Evolutionary conservation across 2,797 vertebrate species (phyloP).

Genomic region (Sebastolobus altivelis): DNA sequence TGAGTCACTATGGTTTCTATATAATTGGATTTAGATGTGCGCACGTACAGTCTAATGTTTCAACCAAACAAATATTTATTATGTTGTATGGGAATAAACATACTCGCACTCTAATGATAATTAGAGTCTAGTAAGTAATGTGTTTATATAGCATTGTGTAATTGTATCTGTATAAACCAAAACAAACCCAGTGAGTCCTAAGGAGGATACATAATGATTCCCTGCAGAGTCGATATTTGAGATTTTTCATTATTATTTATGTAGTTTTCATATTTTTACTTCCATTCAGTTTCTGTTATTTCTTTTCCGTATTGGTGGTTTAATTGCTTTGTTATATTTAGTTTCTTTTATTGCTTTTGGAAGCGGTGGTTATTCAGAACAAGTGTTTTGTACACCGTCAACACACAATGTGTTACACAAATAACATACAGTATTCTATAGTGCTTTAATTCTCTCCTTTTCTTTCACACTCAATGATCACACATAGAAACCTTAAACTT

Average conservation of each 20-base stretch:
- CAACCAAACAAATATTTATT: constrained; percentile 25
- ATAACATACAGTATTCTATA: neutral
- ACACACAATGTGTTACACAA: neutral
- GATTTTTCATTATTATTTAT: constrained; percentile 17
- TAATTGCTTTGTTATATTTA: constrained; percentile 14
- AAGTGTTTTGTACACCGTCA: neutral
- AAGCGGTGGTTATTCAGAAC: neutral
- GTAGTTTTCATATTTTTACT: constrained; percentile 11
- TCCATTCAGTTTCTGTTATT: neutral
- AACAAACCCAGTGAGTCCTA: constrained; percentile 20
- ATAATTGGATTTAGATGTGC: constrained; percentile 34
- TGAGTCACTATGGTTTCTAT: constrained; percentile 3
- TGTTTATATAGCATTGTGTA: constrained; percentile 39
- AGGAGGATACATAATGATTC: constrained; percentile 24
- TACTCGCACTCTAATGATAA: constrained; percentile 36
- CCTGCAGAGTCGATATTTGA: neutral
- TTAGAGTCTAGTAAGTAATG: constrained; percentile 42
- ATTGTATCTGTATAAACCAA: constrained; percentile 44
- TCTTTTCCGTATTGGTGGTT: neutral
- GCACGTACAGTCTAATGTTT: constrained; percentile 29
- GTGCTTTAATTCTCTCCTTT: neutral
- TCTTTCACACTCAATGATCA: neutral
- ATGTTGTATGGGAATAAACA: constrained; percentile 34
- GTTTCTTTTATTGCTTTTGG: neutral
- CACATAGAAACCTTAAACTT: neutral